Percentiles rank a stretch among this genome's conserved stretches.
Evolutionary conservation across 2,888 invertebrate genomes (phyloP).

Genomic region (Drepana falcataria): DNA sequence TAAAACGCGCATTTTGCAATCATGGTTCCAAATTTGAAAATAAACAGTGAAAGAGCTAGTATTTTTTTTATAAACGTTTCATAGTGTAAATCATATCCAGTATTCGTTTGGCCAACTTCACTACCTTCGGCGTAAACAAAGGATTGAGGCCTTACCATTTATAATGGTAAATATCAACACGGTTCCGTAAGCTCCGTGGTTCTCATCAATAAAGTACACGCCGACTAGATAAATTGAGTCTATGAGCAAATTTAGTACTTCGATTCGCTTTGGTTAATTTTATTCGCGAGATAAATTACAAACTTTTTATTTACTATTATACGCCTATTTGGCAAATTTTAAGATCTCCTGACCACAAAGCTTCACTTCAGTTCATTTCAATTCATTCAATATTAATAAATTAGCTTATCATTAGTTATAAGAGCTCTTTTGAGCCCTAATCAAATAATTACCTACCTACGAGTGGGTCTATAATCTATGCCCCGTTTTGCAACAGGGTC

Average conservation of each 20-base stretch:
- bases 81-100: neutral
- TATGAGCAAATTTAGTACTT: neutral
- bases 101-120: neutral
- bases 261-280: neutral
- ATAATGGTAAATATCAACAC: constrained; percentile 43
- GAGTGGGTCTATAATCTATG: neutral
- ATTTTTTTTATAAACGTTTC: too few species aligned
- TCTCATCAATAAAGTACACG: constrained; percentile 9
- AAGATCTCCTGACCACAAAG: too few species aligned
- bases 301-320: too few species aligned
- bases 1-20: too few species aligned
- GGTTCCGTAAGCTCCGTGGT: constrained; percentile 25
- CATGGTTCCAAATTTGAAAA: too few species aligned
- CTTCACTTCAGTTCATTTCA: too few species aligned
- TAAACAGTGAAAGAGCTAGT: too few species aligned
- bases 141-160: constrained; percentile 37
- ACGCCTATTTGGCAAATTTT: too few species aligned
- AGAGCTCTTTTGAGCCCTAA: too few species aligned
- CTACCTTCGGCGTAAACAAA: constrained; percentile 26
- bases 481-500: neutral
- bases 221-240: neutral
- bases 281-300: neutral
- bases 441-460: neutral
- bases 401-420: too few species aligned
- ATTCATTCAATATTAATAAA: too few species aligned